Evolutionary conservation across 92 coral and sea anemone genomes (phyloP).

Genomic region (Paramuricea clavata): DNA sequence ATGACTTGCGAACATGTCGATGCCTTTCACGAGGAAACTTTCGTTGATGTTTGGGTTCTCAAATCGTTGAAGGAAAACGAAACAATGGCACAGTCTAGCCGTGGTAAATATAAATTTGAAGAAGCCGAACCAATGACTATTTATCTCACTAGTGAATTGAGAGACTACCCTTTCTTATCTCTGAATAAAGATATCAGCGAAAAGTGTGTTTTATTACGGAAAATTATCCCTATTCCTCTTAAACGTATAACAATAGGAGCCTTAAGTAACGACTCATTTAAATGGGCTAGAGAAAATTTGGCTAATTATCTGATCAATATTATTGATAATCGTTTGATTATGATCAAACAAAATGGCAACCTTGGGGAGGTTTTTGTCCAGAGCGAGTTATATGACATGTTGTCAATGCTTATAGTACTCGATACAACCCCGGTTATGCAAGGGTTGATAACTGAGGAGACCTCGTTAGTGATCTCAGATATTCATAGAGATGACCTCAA

Average conservation of each 20-base stretch:
- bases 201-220: conserved; percentile 21
- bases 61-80: conserved; percentile 27
- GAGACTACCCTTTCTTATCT: background rate
- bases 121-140: conserved; percentile 42
- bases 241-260: conserved; percentile 27
- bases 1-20: conserved; percentile 48
- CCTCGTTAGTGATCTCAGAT: conserved; percentile 23
- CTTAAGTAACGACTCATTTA: conserved; percentile 23
- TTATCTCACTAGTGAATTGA: conserved; percentile 12
- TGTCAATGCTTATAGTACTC: conserved; percentile 45
- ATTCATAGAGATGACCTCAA: conserved; percentile 29
- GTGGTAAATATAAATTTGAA: background rate
- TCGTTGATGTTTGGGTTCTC: conserved; percentile 36
- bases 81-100: background rate
- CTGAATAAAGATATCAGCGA: conserved; percentile 5
- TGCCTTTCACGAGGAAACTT: conserved; percentile 28
- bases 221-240: conserved; percentile 30
- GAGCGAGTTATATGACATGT: conserved; percentile 26
- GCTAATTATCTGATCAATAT: conserved; percentile 14
- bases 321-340: conserved; percentile 12
- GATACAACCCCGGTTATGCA: conserved; percentile 45
- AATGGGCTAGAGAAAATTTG: conserved; percentile 39
- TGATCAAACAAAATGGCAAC: conserved; percentile 42
- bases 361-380: conserved; percentile 41
- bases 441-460: conserved; percentile 26